Evolutionary conservation across 2,888 invertebrate genomes (phyloP), one percentile per base, ranked within the genome.

Genomic region (Philopedon plagiatum): DNA sequence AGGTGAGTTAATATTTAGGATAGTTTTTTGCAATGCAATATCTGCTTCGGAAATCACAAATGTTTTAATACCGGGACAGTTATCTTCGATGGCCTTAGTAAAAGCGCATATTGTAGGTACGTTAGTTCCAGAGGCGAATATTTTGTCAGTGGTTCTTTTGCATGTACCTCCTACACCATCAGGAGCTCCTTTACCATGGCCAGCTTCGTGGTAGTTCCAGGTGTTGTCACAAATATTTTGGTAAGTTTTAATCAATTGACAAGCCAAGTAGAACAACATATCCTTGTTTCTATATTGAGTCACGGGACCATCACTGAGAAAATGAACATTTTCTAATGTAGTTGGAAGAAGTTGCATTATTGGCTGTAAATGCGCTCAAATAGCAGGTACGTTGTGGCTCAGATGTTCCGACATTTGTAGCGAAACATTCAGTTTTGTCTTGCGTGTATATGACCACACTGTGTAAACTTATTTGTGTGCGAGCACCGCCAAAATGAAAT

Each of bases 281-380:
- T n/a, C n/a, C n/a, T n/a, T n/a, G n/a, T n/a, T n/a, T n/a, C n/a
- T n/a, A n/a, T n/a, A n/a, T n/a, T n/a, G n/a, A n/a, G n/a, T n/a
- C n/a, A n/a, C n/a, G n/a, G n/a, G n/a, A n/a, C n/a, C n/a, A n/a
- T n/a, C n/a, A n/a, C n/a, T n/a, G n/a, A n/a, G n/a, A n/a, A n/a
- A n/a, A n/a, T n/a, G n/a, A n/a, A n/a, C n/a, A n/a, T n/a, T n/a
- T n/a, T n/a, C n/a, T n/a, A n/a, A n/a, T n/a, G n/a, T n/a, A n/a
- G n/a, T n/a, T n/a, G n/a, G n/a, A n/a, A n/a, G n/a, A n/a, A n/a
- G n/a, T n/a, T n/a, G n/a, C 18, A 60, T 34, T 13, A 60, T 15
- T 60, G 60, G 60, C 8, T 21, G 2, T 13, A 60, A n/a, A 39
- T 60, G 37, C 8, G 60, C 39, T 39, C 60, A 60, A 13, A 57